These are phyloP conservation scores for Phataginus tricuspis DNA, from an alignment of 2,797 vertebrate genomes.

Conservation along the genomic window DNA sequence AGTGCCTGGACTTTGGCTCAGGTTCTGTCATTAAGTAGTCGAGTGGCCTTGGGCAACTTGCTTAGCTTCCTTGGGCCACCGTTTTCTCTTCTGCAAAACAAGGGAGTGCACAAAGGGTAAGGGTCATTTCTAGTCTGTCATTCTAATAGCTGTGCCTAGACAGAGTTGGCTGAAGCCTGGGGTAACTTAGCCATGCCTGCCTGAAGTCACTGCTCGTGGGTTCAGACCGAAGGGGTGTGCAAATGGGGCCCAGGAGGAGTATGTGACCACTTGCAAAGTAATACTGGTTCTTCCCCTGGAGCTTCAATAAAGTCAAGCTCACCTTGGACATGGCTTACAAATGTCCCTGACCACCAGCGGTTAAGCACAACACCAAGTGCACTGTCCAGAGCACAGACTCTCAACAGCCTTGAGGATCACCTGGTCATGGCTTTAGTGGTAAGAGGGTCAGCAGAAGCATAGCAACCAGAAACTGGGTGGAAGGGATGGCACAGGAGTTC, in stretches of 20 bases:
- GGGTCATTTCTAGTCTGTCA: background rate
- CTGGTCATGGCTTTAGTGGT: background rate
- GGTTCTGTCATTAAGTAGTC: background rate
- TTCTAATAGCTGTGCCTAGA: slow-evolving; percentile 16
- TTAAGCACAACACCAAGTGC: background rate
- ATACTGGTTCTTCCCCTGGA: background rate
- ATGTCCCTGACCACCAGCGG: background rate
- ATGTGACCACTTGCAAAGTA: background rate
- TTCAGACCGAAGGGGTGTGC: background rate
- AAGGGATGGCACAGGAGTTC: background rate
- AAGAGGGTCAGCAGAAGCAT: background rate
- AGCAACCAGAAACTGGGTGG: background rate
- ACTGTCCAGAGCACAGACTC: background rate
- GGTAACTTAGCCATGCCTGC: background rate
- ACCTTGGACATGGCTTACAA: background rate
- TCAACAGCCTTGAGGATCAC: background rate
- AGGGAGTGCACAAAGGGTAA: background rate
- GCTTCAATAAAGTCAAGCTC: background rate
- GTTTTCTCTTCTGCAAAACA: slow-evolving; percentile 14
- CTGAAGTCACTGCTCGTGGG: background rate
- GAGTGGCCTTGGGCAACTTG: background rate
- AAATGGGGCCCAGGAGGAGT: background rate
- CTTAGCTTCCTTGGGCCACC: background rate
- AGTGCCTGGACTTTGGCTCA: background rate
- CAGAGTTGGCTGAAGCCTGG: background rate